These are phyloP conservation scores for Dorcus hopei DNA, from an alignment of 2,888 invertebrate genomes.

Conservation along the genomic window DNA sequence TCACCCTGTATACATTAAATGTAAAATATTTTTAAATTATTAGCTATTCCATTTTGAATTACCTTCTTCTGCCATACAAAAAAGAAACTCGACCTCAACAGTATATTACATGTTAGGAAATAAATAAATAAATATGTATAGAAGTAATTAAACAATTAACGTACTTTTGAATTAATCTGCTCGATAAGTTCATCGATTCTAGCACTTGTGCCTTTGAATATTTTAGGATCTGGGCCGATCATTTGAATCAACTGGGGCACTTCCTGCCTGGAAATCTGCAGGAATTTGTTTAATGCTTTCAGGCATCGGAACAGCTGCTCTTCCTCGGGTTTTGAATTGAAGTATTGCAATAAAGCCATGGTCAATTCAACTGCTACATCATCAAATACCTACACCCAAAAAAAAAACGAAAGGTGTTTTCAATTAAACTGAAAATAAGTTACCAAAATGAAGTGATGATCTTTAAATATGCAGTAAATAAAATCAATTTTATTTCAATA, in stretches of 20 bases:
- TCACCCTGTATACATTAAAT: too few relatives aligned
- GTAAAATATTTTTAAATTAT: too few relatives aligned
- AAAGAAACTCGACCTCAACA: too few relatives aligned
- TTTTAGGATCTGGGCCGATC: constrained; percentile 83
- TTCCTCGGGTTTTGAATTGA: constrained; percentile 75
- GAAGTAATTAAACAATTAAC: constrained; percentile 36
- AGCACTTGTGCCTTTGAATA: constrained; percentile 76
- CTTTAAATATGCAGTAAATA: not conserved
- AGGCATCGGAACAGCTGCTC: constrained; percentile 76
- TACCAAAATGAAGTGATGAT: too few relatives aligned
- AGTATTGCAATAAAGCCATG: constrained; percentile 87
- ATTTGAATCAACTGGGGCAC: constrained; percentile 87
- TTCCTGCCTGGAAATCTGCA: constrained; percentile 73
- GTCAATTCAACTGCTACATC: constrained; percentile 89
- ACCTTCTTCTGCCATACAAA: too few relatives aligned
- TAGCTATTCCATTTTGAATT: too few relatives aligned
- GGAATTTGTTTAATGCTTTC: constrained; percentile 71
- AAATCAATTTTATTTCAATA: not conserved
- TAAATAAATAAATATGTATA: not conserved
- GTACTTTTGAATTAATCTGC: constrained; percentile 65
- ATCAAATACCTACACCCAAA: constrained; percentile 74
- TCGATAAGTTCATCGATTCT: constrained; percentile 80
- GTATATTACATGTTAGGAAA: not conserved
- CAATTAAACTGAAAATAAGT: not conserved
- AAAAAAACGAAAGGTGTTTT: not conserved